Percentiles rank a stretch among this genome's conserved stretches.
These are phyloP conservation scores for Drosophila chauvacae DNA, from an alignment of 1,140 invertebrate species.

Conservation along the genomic window DNA sequence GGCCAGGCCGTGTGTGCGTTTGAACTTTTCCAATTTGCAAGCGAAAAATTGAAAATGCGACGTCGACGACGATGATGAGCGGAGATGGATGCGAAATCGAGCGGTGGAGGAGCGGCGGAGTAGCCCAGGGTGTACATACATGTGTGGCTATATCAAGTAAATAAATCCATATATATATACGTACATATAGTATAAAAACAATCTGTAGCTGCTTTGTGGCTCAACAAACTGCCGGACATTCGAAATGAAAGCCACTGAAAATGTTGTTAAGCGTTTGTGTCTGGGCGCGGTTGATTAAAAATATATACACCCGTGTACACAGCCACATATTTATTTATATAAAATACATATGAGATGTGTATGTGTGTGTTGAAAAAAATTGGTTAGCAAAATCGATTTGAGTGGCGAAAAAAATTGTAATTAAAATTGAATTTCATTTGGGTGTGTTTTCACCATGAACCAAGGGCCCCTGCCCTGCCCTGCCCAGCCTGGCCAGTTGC, in stretches of 20 bases:
- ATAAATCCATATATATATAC: slow-evolving; percentile 65
- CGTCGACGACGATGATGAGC: slow-evolving; percentile 53
- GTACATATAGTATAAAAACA: slow-evolving; percentile 53
- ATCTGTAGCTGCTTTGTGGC: slow-evolving; percentile 75
- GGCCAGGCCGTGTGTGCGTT: slow-evolving; percentile 49
- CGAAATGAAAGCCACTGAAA: slow-evolving; percentile 62
- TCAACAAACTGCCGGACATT: slow-evolving; percentile 70
- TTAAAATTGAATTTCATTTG: slow-evolving; percentile 79
- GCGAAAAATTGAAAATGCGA: slow-evolving; percentile 81
- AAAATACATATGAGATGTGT: slow-evolving; percentile 19
- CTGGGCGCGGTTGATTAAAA: slow-evolving; percentile 82
- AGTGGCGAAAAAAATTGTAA: slow-evolving; percentile 63
- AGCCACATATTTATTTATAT: slow-evolving; percentile 15
- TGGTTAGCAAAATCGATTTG: slow-evolving; percentile 74
- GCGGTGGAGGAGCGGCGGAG: background rate
- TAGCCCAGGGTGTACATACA: slow-evolving; percentile 26
- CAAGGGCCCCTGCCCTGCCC: slow-evolving; percentile 2
- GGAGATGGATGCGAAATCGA: slow-evolving; percentile 13
- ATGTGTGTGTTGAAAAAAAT: slow-evolving; percentile 48
- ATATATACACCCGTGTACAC: slow-evolving; percentile 51
- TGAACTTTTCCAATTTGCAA: slow-evolving; percentile 83
- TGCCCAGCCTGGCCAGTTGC: slow-evolving; percentile 25
- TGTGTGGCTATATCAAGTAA: slow-evolving; percentile 54
- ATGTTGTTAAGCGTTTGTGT: slow-evolving; percentile 67
- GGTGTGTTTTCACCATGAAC: slow-evolving; percentile 49